A percentile compares a stretch with the other conserved stretches of the same genome.
Conservation (phyloP, 1,140 invertebrate genomes). For the Scaptomyza hsui region DNA sequence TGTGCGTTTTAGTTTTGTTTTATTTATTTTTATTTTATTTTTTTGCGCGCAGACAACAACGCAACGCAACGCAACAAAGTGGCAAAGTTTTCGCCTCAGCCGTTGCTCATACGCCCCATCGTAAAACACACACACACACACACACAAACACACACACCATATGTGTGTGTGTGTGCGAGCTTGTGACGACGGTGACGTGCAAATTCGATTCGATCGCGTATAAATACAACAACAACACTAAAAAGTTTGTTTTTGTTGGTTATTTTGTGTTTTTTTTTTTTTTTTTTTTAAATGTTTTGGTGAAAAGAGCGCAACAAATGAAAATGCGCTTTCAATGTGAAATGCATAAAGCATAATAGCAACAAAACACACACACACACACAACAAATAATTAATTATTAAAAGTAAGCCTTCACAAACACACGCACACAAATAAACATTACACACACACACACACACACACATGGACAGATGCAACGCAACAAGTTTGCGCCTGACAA, state of each 20-base stretch:
- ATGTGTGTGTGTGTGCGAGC: slow-evolving; percentile 20
- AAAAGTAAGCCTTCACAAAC: slow-evolving; percentile 62
- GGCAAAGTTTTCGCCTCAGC: slow-evolving; percentile 73
- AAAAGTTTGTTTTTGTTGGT: slow-evolving; percentile 37
- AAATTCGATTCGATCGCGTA: slow-evolving; percentile 42
- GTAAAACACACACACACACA: slow-evolving; percentile 41
- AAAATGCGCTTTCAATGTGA: slow-evolving; percentile 33
- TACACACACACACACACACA: slow-evolving; percentile 16
- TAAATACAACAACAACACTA: not conserved
- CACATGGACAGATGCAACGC: slow-evolving; percentile 35
- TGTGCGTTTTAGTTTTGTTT: slow-evolving; percentile 19
- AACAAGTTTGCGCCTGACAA: slow-evolving; percentile 79
- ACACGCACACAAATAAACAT: slow-evolving; percentile 14
- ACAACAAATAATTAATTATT: slow-evolving; percentile 56
- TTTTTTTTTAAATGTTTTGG: no score
- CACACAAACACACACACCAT: slow-evolving; percentile 14
- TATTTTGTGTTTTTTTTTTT: slow-evolving; percentile 40
- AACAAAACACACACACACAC: slow-evolving; percentile 12
- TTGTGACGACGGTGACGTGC: slow-evolving; percentile 43
- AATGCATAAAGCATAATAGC: slow-evolving; percentile 22
- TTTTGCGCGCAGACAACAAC: slow-evolving; percentile 56
- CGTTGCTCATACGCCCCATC: slow-evolving; percentile 78
- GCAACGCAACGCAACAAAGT: slow-evolving; percentile 54
- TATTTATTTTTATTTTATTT: slow-evolving; percentile 42
- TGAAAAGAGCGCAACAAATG: slow-evolving; percentile 50